Conservation (phyloP, 2,113 vertebrate genomes). For the Apodemus sylvaticus region DNA sequence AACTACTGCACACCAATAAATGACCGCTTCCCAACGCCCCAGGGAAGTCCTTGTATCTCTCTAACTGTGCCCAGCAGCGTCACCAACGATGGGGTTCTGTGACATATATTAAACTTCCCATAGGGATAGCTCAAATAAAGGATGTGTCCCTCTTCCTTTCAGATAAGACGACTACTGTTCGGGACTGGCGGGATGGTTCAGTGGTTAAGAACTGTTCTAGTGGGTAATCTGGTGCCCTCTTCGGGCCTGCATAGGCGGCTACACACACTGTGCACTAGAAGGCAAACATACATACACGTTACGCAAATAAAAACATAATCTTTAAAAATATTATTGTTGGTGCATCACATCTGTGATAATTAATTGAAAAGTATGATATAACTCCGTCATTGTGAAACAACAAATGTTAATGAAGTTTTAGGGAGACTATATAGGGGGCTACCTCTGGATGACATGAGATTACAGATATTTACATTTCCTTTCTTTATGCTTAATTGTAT, state of each 20-base stretch:
- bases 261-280: background rate
- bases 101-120: background rate
- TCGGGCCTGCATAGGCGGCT: background rate
- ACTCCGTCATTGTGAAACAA: background rate
- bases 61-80: background rate
- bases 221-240: background rate
- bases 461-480: conserved; percentile 30
- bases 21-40: background rate
- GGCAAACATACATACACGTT: background rate
- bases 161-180: background rate
- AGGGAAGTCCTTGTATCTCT: background rate
- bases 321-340: background rate
- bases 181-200: too few species aligned
- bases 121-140: background rate
- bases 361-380: background rate
- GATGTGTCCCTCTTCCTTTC: background rate
- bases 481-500: background rate
- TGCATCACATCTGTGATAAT: background rate
- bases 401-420: background rate
- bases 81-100: background rate
- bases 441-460: background rate
- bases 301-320: background rate
- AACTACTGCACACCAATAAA: background rate
- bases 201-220: background rate
- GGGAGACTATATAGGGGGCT: background rate